Evolutionary conservation across 2,113 vertebrate species (phyloP), one percentile per base, ranked within the genome.

Genomic region (Odontophorus gujanensis): DNA sequence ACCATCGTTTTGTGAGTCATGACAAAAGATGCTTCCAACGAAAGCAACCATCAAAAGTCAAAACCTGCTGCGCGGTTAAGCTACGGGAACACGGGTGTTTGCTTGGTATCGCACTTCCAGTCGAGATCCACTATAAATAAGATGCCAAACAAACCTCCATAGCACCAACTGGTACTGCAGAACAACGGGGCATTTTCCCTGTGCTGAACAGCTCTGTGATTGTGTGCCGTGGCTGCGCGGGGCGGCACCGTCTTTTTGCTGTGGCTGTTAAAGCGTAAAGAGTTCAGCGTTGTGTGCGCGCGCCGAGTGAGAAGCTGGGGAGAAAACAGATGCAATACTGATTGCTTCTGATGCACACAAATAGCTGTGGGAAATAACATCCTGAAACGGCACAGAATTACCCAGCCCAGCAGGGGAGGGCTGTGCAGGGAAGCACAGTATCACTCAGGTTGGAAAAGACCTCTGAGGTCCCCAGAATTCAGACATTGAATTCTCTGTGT

Each of bases 101-200:
- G 74, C 96, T 97, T 95, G 96, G 85, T 66, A 90, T 91, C 55
- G 1, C 85, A 85, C 97, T 97, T 95, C 96, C 85, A 95, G 80
- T 58, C 28, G 67, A 91, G 85, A 94, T 93, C 95, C 83, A 89
- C 96, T 97, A 91, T 93, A 97, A 98, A 98, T 97, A 97, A 95
- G 86, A 88, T 74, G 93, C 89, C 2, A 7, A 97, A 98, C 98
- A 98, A 98, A 96, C 91, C 97, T 96, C 96, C 92, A 69, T 98
- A 97, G 98, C 95, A 98, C 98, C 97, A 98, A 96, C 97, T 98
- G 98, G 98, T 97, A 98, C 98, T 96, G 97, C 82, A 90, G 97
- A 90, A 98, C 98, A 98, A 98, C 84, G 88, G 97, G 43, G 92
- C 97, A 97, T 97, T 98, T 97, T 96, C 77, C 81, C 81, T 34